Percentiles rank a stretch among this genome's conserved stretches.
These are phyloP conservation scores for Spea multiplicata DNA, from an alignment of 2,113 vertebrate genomes.

Conservation along the genomic window DNA sequence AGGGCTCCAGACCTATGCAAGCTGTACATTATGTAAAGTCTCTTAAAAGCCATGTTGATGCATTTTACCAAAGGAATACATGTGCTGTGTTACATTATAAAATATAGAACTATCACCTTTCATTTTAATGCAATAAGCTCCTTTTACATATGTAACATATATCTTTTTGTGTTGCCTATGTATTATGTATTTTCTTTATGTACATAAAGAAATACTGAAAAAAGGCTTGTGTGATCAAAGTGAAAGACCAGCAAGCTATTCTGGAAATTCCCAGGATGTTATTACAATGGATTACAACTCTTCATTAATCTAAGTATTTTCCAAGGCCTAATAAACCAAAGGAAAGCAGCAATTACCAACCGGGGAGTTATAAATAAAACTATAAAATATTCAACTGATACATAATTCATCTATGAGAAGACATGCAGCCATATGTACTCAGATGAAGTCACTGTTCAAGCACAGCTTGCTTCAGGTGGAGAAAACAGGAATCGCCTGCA, in stretches of 20 bases:
- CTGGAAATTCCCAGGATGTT: constrained; percentile 29
- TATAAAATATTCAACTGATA: constrained; percentile 57
- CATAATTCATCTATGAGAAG: constrained; percentile 59
- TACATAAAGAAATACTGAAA: constrained; percentile 31
- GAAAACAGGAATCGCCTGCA: constrained; percentile 11
- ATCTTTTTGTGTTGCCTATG: constrained; percentile 22
- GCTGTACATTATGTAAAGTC: constrained; percentile 29
- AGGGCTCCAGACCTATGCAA: not conserved
- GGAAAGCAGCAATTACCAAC: constrained; percentile 49
- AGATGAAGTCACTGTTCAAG: constrained; percentile 45
- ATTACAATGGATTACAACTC: constrained; percentile 25
- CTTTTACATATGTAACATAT: constrained; percentile 28
- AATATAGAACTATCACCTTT: constrained; percentile 38
- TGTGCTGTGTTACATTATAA: constrained; percentile 24
- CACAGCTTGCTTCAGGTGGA: constrained; percentile 30
- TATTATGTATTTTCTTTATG: not conserved
- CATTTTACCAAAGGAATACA: constrained; percentile 28
- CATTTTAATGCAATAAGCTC: constrained; percentile 22
- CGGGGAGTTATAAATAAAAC: constrained; percentile 53
- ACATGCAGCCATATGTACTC: constrained; percentile 53
- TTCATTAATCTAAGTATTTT: constrained; percentile 49
- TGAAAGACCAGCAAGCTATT: constrained; percentile 15
- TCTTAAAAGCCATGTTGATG: constrained; percentile 18
- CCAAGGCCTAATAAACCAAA: constrained; percentile 50
- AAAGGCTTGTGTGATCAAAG: constrained; percentile 22